Percentiles rank a stretch among this genome's conserved stretches.
Conservation (phyloP, 2,113 vertebrate genomes). For the Notechis scutatus region DNA sequence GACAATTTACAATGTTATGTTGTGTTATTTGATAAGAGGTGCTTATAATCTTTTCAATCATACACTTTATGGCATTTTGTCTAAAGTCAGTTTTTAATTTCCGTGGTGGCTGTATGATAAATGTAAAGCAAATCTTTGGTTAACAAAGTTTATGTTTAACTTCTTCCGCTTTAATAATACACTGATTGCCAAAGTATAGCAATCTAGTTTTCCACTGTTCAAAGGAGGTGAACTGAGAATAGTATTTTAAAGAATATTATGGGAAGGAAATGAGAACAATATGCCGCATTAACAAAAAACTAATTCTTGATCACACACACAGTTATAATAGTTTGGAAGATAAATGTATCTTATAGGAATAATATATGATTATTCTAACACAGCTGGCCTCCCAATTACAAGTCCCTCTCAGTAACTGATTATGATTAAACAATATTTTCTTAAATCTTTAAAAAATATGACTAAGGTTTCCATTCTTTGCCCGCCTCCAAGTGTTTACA, state of each 20-base stretch:
- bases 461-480: neutral
- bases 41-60: conserved; percentile 35
- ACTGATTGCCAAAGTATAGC: neutral
- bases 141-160: conserved; percentile 22
- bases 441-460: neutral
- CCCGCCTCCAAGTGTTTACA: neutral
- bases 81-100: conserved; percentile 45
- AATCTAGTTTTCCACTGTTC: neutral
- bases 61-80: conserved; percentile 15
- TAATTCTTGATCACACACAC: neutral
- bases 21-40: neutral
- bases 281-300: neutral
- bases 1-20: neutral
- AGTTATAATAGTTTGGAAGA: neutral
- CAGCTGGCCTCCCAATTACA: neutral
- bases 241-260: neutral
- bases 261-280: neutral
- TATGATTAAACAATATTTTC: neutral
- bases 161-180: neutral
- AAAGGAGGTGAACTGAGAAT: neutral
- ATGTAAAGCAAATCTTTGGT: conserved; percentile 27
- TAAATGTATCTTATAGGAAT: neutral
- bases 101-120: conserved; percentile 9
- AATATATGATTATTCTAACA: neutral
- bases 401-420: neutral